These are phyloP conservation scores for Nyctibius grandis DNA, from an alignment of 2,797 vertebrate genomes.

Conservation along the genomic window DNA sequence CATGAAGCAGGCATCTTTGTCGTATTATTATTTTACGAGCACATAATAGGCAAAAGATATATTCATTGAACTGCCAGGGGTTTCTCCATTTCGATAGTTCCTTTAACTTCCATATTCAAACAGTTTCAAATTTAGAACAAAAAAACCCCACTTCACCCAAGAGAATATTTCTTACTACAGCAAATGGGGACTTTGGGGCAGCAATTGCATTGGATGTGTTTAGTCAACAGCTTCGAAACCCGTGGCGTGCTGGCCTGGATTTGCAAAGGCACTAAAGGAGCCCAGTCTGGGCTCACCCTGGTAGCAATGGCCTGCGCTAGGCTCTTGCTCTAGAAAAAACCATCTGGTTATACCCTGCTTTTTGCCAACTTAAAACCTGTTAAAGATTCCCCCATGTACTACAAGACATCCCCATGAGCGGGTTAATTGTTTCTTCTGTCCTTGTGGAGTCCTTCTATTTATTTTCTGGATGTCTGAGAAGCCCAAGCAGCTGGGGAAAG, in stretches of 20 bases:
- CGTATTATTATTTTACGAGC: not conserved
- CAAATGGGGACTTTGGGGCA: not conserved
- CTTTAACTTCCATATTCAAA: not conserved
- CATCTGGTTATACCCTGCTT: not conserved
- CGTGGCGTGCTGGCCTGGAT: fast-evolving
- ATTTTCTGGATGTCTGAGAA: not conserved
- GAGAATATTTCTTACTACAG: not conserved
- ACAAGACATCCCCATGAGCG: not conserved
- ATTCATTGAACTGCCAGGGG: not conserved
- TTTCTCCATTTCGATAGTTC: not conserved
- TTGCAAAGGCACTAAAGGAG: not conserved
- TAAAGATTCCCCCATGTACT: not conserved
- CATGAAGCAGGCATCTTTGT: not conserved
- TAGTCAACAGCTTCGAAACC: not conserved
- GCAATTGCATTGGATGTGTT: not conserved
- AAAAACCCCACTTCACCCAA: not conserved
- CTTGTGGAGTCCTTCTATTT: not conserved
- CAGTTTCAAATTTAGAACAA: not conserved
- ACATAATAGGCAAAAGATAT: not conserved
- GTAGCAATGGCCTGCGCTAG: not conserved
- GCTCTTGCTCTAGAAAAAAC: not conserved
- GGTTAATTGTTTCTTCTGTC: not conserved
- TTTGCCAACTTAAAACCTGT: not conserved
- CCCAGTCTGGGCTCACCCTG: not conserved
- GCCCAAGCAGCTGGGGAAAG: not conserved